Conservation (phyloP, 1,140 invertebrate genomes). For the Oncopodura yosiiana region DNA sequence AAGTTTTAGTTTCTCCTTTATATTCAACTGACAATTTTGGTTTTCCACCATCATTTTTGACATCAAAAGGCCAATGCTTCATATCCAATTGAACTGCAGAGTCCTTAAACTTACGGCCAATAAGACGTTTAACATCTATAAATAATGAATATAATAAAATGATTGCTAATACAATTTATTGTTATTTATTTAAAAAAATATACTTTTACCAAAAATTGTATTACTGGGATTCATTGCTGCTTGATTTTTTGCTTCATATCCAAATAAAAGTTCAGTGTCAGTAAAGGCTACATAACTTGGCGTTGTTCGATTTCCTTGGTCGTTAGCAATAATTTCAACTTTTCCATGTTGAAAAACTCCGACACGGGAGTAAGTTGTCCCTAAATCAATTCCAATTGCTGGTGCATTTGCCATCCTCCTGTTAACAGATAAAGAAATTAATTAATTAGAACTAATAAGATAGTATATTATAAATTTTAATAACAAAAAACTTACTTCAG, state of each 20-base stretch:
- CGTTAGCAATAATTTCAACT: slow-evolving; percentile 85
- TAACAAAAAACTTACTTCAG: slow-evolving; percentile 23
- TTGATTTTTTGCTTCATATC: slow-evolving; percentile 70
- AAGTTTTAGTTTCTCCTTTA: slow-evolving; percentile 54
- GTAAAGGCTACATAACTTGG: slow-evolving; percentile 86
- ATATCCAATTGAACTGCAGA: slow-evolving; percentile 78
- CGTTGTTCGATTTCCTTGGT: slow-evolving; percentile 82
- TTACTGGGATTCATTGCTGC: slow-evolving; percentile 50
- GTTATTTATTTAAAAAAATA: no score
- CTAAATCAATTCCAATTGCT: slow-evolving; percentile 62
- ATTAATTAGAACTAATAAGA: not conserved
- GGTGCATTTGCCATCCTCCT: slow-evolving; percentile 41
- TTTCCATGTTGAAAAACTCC: slow-evolving; percentile 71
- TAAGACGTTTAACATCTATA: slow-evolving; percentile 78
- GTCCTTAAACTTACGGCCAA: slow-evolving; percentile 87
- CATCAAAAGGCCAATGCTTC: slow-evolving; percentile 93
- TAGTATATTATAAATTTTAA: not conserved
- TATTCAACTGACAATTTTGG: slow-evolving; percentile 74
- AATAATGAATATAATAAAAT: no score
- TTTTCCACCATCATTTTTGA: slow-evolving; percentile 74
- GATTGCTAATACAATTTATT: no score
- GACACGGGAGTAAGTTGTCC: slow-evolving; percentile 69
- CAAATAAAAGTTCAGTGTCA: slow-evolving; percentile 74
- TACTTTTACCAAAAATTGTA: slow-evolving; percentile 53
- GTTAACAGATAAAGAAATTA: not conserved